These are phyloP conservation scores for Geotrypetes seraphini DNA, from an alignment of 2,797 vertebrate genomes.

Conservation along the genomic window DNA sequence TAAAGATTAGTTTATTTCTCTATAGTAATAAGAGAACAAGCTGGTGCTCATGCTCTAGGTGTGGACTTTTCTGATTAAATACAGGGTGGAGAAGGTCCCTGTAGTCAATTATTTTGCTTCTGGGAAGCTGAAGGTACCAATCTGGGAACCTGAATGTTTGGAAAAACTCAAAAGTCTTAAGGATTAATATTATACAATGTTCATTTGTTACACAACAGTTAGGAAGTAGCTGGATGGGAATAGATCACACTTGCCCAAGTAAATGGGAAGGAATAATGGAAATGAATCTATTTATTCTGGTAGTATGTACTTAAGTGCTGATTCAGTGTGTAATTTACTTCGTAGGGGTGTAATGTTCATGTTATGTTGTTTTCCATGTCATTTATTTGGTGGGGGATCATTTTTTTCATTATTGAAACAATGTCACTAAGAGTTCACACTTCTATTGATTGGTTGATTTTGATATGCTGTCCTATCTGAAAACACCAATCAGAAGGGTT, in stretches of 20 bases:
- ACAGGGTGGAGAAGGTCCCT: neutral
- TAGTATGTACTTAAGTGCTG: fast-evolving
- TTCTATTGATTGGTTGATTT: too few relatives aligned
- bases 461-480: too few relatives aligned
- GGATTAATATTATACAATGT: neutral
- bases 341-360: too few relatives aligned
- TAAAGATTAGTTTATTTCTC: neutral
- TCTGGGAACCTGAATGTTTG: neutral
- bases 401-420: too few relatives aligned
- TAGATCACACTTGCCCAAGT: neutral
- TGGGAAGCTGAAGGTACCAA: neutral
- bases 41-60: neutral
- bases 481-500: too few relatives aligned
- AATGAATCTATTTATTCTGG: neutral
- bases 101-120: neutral
- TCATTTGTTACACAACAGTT: neutral
- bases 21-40: neutral
- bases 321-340: neutral
- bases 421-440: too few relatives aligned
- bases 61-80: neutral
- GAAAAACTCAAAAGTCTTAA: neutral
- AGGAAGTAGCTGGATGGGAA: slow-evolving; percentile 1
- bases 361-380: too few relatives aligned
- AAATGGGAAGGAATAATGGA: neutral
- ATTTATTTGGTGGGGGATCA: too few relatives aligned